Percentiles rank a stretch among this genome's conserved stretches.
These are phyloP conservation scores for Monopis laevigella DNA, from an alignment of 2,888 invertebrate species.

Conservation along the genomic window DNA sequence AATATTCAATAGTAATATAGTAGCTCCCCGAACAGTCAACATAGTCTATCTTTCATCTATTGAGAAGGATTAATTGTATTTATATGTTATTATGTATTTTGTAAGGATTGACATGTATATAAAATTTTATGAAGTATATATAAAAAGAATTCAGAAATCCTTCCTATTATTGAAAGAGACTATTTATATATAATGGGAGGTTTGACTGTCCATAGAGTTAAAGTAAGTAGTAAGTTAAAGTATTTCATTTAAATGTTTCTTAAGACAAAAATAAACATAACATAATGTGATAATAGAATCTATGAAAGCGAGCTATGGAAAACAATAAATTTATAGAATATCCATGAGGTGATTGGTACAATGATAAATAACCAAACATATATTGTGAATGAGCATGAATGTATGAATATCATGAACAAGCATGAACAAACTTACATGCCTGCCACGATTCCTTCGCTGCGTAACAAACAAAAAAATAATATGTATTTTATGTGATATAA, in stretches of 20 bases:
- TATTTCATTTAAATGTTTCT: too few relatives aligned
- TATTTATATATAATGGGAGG: too few relatives aligned
- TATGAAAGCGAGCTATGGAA: neutral
- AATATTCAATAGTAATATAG: too few relatives aligned
- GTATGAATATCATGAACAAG: conserved; percentile 9
- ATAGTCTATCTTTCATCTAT: too few relatives aligned
- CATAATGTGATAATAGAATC: neutral
- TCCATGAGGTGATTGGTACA: neutral
- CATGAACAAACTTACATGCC: conserved; percentile 63
- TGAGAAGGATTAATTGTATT: too few relatives aligned
- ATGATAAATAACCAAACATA: neutral
- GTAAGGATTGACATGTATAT: neutral
- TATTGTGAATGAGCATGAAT: neutral
- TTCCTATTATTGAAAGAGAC: too few relatives aligned
- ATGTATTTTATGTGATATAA: conserved; percentile 13
- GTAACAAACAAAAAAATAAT: conserved; percentile 33
- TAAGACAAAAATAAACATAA: neutral
- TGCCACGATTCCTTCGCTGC: conserved; percentile 78
- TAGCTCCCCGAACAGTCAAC: too few relatives aligned
- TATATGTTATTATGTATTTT: neutral
- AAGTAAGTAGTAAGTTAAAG: too few relatives aligned
- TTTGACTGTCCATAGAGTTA: too few relatives aligned
- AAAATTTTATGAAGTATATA: neutral
- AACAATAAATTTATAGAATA: neutral
- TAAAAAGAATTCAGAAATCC: neutral